Evolutionary conservation across 2,113 vertebrate species (phyloP), one percentile per base, ranked within the genome.

Genomic region (Nettapus auritus): DNA sequence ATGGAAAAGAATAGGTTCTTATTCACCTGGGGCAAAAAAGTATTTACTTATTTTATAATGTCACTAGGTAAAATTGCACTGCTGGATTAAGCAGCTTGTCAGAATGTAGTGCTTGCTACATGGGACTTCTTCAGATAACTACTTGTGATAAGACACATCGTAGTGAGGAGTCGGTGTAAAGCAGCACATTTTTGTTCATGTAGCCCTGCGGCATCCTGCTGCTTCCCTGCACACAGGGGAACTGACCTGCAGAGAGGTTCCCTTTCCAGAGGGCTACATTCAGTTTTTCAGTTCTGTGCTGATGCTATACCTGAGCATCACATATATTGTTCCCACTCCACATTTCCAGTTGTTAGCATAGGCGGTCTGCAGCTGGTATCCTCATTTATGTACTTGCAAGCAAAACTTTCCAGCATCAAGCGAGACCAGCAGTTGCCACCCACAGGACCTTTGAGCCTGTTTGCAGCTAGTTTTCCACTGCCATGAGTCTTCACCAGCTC

Each of bases 401-500:
- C 6, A 59, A 55, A 44, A 8, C 36, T 44, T 55, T 26, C 23
- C 34, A 56, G 20, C 77, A n/a, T 13, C 67, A 68, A 20, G 8
- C 4, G 4, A 2, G 33, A 38, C 31, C 28, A 77, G 23, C n/a
- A 53, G 19, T 53, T 63, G 62, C 7, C 34, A 71, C 46, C 5
- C 17, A 20, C 8, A 63, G 22, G 19, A 57, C 16, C 33, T 68
- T n/a, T 28, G 13, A 33, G 26, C 62, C 13, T 63, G 8, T 15
- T 70, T 80, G 68, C 73, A 76, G 28, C 6, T 31, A 26, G 18
- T 31, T 74, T 84, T 64, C 53, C 40, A 11, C 50, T 44, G 3
- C 5, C 52, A 0, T 4, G 48, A 69, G 23, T 29, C 9, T n/a
- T 29, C 36, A 50, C 18, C 25, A n/a, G 8, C 11, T n/a, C 46